Conservation (phyloP, 2,888 invertebrate species). For the Therioaphis trifolii region DNA sequence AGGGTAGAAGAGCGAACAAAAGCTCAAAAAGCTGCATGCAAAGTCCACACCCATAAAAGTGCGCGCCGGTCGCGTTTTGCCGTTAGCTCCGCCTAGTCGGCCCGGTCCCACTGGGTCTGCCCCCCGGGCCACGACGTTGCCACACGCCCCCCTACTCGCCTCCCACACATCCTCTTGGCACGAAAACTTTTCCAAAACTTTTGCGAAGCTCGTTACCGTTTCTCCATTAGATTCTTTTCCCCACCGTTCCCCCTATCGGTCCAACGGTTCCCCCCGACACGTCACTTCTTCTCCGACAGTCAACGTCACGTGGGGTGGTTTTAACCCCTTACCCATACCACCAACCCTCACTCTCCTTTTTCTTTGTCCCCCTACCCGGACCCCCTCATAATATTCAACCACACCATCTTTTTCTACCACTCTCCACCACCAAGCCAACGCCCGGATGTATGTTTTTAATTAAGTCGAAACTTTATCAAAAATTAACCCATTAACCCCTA, state of each 20-base stretch:
- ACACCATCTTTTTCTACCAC: slow-evolving; percentile 42
- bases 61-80: slow-evolving; percentile 52
- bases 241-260: not conserved
- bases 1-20: slow-evolving; percentile 36
- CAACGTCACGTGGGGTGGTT: not conserved
- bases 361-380: slow-evolving; percentile 1
- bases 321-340: slow-evolving; percentile 35
- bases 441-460: slow-evolving; percentile 60
- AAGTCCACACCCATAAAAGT: slow-evolving; percentile 62
- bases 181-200: slow-evolving; percentile 60
- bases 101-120: slow-evolving; percentile 48
- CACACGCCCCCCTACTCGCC: slow-evolving; percentile 54
- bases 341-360: slow-evolving; percentile 7
- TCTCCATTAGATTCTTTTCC: slow-evolving; percentile 62
- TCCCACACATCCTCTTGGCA: slow-evolving; percentile 36
- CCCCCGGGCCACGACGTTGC: slow-evolving; percentile 53
- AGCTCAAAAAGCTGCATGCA: slow-evolving; percentile 58
- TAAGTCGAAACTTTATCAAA: slow-evolving; percentile 62
- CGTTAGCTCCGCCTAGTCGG: slow-evolving; percentile 46
- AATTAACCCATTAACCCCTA: slow-evolving; percentile 61
- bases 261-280: not conserved
- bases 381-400: slow-evolving; percentile 18
- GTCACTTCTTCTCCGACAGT: not conserved
- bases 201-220: slow-evolving; percentile 61
- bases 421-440: not conserved